phyloP scores from a whole-genome alignment of 2,888 invertebrate species.

The Atherix ibis region DNA sequence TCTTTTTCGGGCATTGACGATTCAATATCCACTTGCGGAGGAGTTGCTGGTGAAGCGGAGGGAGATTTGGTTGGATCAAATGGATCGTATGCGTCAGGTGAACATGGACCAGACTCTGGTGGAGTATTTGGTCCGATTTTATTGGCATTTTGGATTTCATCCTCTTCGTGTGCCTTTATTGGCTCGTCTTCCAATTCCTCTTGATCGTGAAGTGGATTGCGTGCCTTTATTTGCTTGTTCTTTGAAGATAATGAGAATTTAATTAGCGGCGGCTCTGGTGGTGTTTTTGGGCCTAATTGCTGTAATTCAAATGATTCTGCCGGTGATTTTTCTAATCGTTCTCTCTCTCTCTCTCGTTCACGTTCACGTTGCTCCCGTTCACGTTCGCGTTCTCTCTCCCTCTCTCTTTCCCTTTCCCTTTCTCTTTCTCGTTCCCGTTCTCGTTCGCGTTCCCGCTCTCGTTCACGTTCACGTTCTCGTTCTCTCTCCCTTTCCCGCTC shows the following conservation, averaged over 20 bases:
- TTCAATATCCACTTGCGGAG: constrained; percentile 15
- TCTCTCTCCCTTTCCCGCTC: too few relatives aligned
- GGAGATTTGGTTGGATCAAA: constrained; percentile 77
- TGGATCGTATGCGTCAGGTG: constrained; percentile 78
- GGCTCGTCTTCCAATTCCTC: constrained; percentile 30
- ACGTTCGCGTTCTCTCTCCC: too few relatives aligned
- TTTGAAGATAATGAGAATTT: constrained; percentile 44
- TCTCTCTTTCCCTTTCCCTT: too few relatives aligned
- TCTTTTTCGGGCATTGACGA: constrained; percentile 5
- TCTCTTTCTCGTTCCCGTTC: too few relatives aligned
- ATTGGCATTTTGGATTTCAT: constrained; percentile 17
- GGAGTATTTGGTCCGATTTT: constrained; percentile 59
- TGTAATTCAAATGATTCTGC: constrained; percentile 19
- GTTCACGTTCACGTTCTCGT: too few relatives aligned
- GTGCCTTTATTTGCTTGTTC: constrained; percentile 36
- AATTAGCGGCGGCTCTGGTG: constrained; percentile 46
- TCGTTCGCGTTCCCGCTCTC: too few relatives aligned
- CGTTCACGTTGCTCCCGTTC: too few relatives aligned
- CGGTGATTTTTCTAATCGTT: constrained; percentile 14
- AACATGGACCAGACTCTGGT: constrained; percentile 49
- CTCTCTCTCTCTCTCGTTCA: constrained; percentile 17
- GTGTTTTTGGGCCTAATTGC: constrained; percentile 52
- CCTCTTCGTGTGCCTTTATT: constrained; percentile 1
- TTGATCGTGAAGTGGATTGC: constrained; percentile 49
- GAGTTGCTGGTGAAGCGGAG: constrained; percentile 26